Percentiles rank a stretch among this genome's conserved stretches.
These are phyloP conservation scores for Nasonia giraulti DNA, from an alignment of 1,140 invertebrate genomes.

Conservation along the genomic window DNA sequence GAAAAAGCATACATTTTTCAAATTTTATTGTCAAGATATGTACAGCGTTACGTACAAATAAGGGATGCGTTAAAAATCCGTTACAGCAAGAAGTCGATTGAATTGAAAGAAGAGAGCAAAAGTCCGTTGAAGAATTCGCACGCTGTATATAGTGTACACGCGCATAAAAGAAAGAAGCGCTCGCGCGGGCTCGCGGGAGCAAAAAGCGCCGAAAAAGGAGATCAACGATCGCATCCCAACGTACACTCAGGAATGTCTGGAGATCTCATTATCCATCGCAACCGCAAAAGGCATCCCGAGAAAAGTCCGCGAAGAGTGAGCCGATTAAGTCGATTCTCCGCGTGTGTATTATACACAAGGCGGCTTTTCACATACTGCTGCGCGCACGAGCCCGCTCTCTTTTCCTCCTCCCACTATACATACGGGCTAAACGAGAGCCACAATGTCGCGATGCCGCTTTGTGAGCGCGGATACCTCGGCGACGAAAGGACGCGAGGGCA, in stretches of 20 bases:
- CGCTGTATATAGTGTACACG: background rate
- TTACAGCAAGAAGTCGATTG: background rate
- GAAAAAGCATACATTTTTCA: too few relatives aligned
- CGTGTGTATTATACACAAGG: background rate
- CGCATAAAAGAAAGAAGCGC: background rate
- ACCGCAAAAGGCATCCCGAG: background rate
- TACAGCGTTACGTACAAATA: too few relatives aligned
- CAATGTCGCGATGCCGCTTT: slow-evolving; percentile 1
- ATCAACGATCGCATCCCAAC: background rate
- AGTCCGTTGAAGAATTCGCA: background rate
- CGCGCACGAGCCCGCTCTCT: background rate
- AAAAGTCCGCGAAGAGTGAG: slow-evolving; percentile 20
- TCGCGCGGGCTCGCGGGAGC: background rate
- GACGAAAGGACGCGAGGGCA: slow-evolving; percentile 19
- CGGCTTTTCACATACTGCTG: background rate
- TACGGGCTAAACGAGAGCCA: background rate
- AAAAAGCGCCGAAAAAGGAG: background rate
- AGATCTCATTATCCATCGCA: background rate
- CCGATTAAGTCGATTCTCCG: slow-evolving; percentile 38
- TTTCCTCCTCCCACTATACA: background rate
- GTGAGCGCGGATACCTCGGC: background rate
- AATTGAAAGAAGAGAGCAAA: background rate
- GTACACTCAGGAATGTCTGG: background rate
- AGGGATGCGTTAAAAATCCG: too few relatives aligned
- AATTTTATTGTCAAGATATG: too few relatives aligned